Conservation (phyloP, 2,113 vertebrate genomes). For the Octodon degus region DNA sequence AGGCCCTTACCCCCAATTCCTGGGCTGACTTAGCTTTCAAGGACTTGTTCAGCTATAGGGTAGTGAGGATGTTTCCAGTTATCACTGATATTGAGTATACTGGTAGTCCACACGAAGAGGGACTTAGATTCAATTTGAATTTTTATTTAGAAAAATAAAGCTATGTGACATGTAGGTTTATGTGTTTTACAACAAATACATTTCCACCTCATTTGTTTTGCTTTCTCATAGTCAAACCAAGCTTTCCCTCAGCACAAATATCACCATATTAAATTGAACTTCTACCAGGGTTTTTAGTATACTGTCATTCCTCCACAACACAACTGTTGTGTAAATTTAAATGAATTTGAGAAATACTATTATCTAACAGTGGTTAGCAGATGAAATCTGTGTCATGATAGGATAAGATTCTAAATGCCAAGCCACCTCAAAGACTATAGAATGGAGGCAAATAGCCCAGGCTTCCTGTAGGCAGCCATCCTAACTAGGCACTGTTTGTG, state of each 20-base stretch:
- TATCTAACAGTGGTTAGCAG: neutral
- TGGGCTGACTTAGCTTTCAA: neutral
- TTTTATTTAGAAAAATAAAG: slow-evolving; percentile 44
- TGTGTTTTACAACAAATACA: neutral
- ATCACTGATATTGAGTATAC: neutral
- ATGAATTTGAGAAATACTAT: neutral
- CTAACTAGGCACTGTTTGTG: neutral
- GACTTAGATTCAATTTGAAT: neutral
- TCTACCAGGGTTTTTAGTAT: neutral
- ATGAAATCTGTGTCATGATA: neutral
- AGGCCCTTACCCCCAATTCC: neutral
- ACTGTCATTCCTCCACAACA: neutral
- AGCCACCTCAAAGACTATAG: neutral
- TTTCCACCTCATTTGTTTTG: neutral
- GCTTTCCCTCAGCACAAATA: neutral
- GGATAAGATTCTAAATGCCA: neutral
- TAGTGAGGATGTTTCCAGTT: neutral
- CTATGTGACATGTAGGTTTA: neutral
- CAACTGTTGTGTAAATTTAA: neutral
- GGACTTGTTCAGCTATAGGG: neutral
- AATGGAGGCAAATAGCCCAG: neutral
- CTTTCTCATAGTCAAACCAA: neutral
- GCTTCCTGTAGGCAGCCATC: neutral
- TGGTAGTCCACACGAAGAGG: neutral
- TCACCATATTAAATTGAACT: neutral